Conservation (phyloP, 2,888 invertebrate genomes). For the Rhamnusium bicolor region DNA sequence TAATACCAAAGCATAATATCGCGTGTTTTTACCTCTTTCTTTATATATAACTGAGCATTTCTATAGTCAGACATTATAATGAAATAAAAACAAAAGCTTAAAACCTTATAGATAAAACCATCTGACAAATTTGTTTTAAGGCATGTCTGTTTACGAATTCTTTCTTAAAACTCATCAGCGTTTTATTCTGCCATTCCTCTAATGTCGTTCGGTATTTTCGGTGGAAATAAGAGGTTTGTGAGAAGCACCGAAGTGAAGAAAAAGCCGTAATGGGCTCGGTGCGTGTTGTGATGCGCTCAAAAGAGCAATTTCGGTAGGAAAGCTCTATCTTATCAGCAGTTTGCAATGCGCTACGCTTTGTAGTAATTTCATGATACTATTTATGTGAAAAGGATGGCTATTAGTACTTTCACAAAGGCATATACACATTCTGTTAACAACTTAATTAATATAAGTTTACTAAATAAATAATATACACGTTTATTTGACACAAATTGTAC, state of each 20-base stretch:
- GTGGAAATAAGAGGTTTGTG: slow-evolving; percentile 12
- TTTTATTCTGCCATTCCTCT: neutral
- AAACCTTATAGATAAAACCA: neutral
- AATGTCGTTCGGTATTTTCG: neutral
- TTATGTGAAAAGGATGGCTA: neutral
- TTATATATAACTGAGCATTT: neutral
- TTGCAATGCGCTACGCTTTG: slow-evolving; percentile 12
- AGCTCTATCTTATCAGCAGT: slow-evolving; percentile 29
- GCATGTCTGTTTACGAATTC: neutral
- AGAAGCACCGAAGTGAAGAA: slow-evolving; percentile 10
- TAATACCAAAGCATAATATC: neutral
- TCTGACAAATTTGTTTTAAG: neutral
- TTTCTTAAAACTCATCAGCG: slow-evolving; percentile 16
- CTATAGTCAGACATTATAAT: neutral
- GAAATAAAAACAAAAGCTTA: neutral
- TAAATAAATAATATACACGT: neutral
- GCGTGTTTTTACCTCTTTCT: neutral
- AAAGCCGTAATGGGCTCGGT: slow-evolving; percentile 24
- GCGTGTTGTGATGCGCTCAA: slow-evolving; percentile 16
- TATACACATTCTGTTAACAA: neutral
- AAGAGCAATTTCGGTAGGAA: slow-evolving; percentile 9
- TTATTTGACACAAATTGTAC: neutral
- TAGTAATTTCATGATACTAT: slow-evolving; percentile 4
- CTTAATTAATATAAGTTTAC: neutral
- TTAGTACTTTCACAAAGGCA: slow-evolving; percentile 8